Conservation (phyloP, 2,797 vertebrate genomes). For the Sarcoramphus papa region DNA sequence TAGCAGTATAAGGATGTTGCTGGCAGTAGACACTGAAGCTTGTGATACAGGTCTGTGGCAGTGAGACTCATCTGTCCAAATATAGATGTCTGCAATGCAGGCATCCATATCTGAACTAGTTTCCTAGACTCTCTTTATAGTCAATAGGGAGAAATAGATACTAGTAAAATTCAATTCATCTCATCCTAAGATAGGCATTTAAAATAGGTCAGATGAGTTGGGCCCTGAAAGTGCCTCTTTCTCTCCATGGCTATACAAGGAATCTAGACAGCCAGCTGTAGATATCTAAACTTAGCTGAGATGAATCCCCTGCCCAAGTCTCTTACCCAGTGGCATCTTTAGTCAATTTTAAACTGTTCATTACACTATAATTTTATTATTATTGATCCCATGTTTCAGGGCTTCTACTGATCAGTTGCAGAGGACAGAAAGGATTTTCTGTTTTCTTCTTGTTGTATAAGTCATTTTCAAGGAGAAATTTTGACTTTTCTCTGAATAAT, state of each 20-base stretch:
- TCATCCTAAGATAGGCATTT: neutral
- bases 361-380: neutral
- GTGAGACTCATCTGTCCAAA: slow-evolving; percentile 49
- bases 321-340: neutral
- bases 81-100: slow-evolving; percentile 65
- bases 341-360: neutral
- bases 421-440: neutral
- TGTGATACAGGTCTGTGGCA: slow-evolving; percentile 29
- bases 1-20: neutral
- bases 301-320: neutral
- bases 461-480: neutral
- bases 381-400: neutral
- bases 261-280: neutral
- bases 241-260: neutral
- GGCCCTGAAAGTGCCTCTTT: neutral
- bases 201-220: neutral
- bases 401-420: neutral
- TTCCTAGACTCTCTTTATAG: neutral
- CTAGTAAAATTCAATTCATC: slow-evolving; percentile 5
- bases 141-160: slow-evolving; percentile 1
- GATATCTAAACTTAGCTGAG: neutral
- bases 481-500: neutral
- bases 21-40: neutral
- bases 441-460: neutral
- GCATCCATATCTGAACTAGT: slow-evolving; percentile 24